Evolutionary conservation across 37 sponge, comb jelly and placozoan genomes (phyloP).

Genomic region (Amphimedon queenslandica): DNA sequence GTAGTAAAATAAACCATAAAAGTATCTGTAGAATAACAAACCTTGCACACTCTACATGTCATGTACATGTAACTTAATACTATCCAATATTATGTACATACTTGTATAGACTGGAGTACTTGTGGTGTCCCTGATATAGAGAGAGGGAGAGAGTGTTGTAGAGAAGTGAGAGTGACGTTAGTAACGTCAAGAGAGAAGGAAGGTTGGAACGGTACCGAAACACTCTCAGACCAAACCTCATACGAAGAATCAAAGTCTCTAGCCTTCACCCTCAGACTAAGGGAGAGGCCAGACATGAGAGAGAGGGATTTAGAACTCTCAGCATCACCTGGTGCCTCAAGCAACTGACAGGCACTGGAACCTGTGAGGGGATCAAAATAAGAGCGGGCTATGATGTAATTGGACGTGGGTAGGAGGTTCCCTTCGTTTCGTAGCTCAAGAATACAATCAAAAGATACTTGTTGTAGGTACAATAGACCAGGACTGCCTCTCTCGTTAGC

Average conservation of each 20-base stretch:
- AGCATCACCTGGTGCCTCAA: not conserved
- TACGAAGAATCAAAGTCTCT: constrained; percentile 40
- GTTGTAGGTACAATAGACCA: constrained; percentile 34
- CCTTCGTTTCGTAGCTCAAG: constrained; percentile 30
- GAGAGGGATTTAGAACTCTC: constrained; percentile 6
- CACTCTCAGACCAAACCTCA: constrained; percentile 17
- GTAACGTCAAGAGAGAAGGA: constrained; percentile 40
- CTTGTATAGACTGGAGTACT: constrained; percentile 46
- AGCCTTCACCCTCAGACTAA: constrained; percentile 41
- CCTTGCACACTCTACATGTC: no score
- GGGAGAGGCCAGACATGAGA: constrained; percentile 13
- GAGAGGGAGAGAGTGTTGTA: constrained; percentile 12
- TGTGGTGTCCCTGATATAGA: constrained; percentile 35
- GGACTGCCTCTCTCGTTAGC: not conserved
- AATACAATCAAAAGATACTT: constrained; percentile 60
- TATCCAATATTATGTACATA: no score
- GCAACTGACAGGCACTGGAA: constrained; percentile 22
- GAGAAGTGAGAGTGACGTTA: constrained; percentile 1
- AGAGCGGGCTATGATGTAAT: constrained; percentile 19
- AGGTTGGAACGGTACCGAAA: constrained; percentile 49
- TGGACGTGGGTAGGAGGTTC: not conserved
- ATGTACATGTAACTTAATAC: no score
- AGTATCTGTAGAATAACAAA: not conserved
- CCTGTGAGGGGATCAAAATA: constrained; percentile 46
- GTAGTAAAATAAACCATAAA: no score